Evolutionary conservation across 2,113 vertebrate genomes (phyloP).

Genomic region (Struthio camelus): DNA sequence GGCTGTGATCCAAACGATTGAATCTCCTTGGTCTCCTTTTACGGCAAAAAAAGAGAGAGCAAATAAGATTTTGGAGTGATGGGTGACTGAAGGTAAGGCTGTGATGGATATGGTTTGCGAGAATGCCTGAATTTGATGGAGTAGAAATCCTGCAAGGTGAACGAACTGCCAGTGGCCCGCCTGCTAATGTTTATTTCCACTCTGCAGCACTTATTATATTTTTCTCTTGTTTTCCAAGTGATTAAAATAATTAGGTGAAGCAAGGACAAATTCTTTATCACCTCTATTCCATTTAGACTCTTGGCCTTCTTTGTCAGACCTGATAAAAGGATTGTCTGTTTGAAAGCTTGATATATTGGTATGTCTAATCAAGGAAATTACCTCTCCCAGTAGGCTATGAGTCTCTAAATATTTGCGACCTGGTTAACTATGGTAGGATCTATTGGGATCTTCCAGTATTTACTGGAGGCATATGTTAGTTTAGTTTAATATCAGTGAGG

Average conservation of each 20-base stretch:
- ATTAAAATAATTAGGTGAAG: background rate
- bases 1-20: background rate
- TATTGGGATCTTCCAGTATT: background rate
- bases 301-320: background rate
- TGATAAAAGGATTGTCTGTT: background rate
- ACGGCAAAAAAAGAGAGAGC: background rate
- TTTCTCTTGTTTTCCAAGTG: background rate
- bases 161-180: background rate
- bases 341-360: background rate
- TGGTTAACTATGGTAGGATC: background rate
- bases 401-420: background rate
- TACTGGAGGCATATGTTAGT: background rate
- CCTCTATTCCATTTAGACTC: background rate
- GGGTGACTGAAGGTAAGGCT: background rate
- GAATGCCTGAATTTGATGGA: background rate
- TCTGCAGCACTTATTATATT: background rate
- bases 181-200: background rate
- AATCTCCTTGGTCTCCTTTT: background rate
- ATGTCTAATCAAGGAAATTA: background rate
- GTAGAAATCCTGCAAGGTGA: background rate
- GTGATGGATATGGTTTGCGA: background rate
- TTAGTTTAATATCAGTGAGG: background rate
- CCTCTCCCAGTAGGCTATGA: accelerated
- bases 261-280: background rate
- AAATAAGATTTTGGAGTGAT: background rate